phyloP scores from a whole-genome alignment of 2,797 vertebrate genomes.

The Pelochelys cantorii region DNA sequence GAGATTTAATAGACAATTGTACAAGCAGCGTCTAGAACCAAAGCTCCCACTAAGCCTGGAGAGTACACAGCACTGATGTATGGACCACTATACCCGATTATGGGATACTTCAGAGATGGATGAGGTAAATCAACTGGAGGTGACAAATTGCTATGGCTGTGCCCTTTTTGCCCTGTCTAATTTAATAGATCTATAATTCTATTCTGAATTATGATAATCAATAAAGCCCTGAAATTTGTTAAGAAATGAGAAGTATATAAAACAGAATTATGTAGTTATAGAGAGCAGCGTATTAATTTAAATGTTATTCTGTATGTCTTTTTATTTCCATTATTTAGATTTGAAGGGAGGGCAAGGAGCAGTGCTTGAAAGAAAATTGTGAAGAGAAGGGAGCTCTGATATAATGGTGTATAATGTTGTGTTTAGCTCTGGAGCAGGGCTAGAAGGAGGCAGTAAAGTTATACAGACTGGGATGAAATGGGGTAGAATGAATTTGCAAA shows the following conservation, averaged over 20 bases:
- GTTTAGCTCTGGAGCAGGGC: conserved; percentile 21
- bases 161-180: background rate
- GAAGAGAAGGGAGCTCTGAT: background rate
- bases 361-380: background rate
- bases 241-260: background rate
- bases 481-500: conserved; percentile 18
- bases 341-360: conserved; percentile 26
- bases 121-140: conserved; percentile 46
- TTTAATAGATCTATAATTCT: background rate
- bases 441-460: conserved; percentile 1
- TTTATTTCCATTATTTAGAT: conserved; percentile 36
- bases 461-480: conserved; percentile 8
- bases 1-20: background rate
- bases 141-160: background rate
- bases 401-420: background rate
- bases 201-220: background rate
- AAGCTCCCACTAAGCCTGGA: background rate
- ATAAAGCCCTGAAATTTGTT: background rate
- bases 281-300: background rate
- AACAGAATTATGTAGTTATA: background rate
- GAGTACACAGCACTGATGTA: conserved; percentile 33
- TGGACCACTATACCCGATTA: conserved; percentile 23
- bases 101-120: conserved; percentile 55
- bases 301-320: conserved; percentile 32
- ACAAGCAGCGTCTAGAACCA: conserved; percentile 18